These are phyloP conservation scores for Balanococcus diminutus DNA, from an alignment of 2,888 invertebrate genomes.

Conservation along the genomic window DNA sequence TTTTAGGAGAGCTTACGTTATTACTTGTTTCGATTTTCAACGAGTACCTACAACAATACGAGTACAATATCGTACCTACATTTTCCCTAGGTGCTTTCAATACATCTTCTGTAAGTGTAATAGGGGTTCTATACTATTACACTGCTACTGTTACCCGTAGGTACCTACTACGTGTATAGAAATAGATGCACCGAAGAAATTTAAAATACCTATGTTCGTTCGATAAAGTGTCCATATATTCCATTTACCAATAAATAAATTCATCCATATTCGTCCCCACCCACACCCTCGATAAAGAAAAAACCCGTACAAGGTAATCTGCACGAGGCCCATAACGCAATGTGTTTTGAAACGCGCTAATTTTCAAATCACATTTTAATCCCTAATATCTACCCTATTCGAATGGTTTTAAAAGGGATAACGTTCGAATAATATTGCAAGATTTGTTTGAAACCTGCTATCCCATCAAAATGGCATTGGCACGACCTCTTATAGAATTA, in stretches of 20 bases:
- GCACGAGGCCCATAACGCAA: background rate
- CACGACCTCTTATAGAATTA: constrained; percentile 28
- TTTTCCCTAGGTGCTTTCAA: background rate
- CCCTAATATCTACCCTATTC: background rate
- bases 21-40: constrained; percentile 8
- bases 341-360: background rate
- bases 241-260: background rate
- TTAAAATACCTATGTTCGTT: background rate
- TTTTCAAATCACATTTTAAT: constrained; percentile 35
- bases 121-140: background rate
- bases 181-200: background rate
- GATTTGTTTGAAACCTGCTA: constrained; percentile 18
- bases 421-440: constrained; percentile 28
- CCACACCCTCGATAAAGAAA: background rate
- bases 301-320: background rate
- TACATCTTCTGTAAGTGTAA: background rate
- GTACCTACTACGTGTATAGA: background rate
- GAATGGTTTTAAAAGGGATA: constrained; percentile 26
- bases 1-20: background rate
- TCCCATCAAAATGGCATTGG: constrained; percentile 1
- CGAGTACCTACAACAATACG: background rate
- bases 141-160: too few species aligned
- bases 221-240: too few species aligned
- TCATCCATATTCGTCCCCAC: background rate
- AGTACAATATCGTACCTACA: background rate